Percentiles rank a stretch among this genome's conserved stretches.
phyloP scores from a whole-genome alignment of 1,140 invertebrate genomes.

The Drosophila kikkawai region DNA sequence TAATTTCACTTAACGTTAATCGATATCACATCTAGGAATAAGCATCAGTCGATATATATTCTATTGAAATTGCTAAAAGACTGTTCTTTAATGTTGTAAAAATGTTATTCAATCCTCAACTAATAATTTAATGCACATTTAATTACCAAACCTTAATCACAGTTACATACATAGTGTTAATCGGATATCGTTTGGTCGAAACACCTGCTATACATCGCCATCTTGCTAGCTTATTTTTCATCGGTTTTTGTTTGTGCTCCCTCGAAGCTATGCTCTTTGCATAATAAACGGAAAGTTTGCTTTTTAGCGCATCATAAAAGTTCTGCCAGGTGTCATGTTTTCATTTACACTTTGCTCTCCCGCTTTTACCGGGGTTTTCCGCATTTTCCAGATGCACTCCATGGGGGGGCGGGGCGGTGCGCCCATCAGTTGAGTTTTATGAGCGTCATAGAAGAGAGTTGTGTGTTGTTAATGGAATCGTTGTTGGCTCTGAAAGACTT shows the following conservation, averaged over 20 bases:
- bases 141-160: background rate
- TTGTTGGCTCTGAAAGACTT: conserved; percentile 43
- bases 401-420: conserved; percentile 24
- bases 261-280: conserved; percentile 48
- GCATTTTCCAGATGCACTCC: conserved; percentile 31
- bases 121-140: no score
- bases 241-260: conserved; percentile 10
- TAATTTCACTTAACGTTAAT: background rate
- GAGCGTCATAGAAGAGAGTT: conserved; percentile 20
- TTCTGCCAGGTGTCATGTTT: conserved; percentile 79
- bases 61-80: background rate
- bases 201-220: conserved; percentile 14
- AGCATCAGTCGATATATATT: background rate
- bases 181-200: conserved; percentile 11
- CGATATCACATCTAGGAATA: background rate
- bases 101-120: background rate
- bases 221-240: conserved; percentile 23
- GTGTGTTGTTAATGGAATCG: conserved; percentile 46
- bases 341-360: conserved; percentile 74
- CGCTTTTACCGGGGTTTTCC: conserved; percentile 21
- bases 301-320: conserved; percentile 74
- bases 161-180: background rate
- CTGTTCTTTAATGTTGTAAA: background rate
- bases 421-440: conserved; percentile 44
- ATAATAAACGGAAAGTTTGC: conserved; percentile 71